Percentiles rank a stretch among this genome's conserved stretches.
These are phyloP conservation scores for Columbina picui DNA, from an alignment of 2,113 vertebrate species.

Conservation along the genomic window DNA sequence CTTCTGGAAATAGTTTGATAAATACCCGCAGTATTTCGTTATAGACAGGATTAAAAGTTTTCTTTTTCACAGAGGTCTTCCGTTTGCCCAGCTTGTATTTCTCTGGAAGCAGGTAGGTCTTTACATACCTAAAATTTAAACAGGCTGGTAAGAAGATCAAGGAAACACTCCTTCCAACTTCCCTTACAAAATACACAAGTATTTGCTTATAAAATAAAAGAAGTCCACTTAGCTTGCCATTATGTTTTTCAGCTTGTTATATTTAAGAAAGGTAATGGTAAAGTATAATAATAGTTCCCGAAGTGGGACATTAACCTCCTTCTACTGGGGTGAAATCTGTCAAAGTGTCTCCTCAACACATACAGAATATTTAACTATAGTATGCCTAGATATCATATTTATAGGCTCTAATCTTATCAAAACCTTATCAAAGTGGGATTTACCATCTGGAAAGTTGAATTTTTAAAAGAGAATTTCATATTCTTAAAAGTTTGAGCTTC, in stretches of 20 bases:
- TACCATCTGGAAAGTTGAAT: background rate
- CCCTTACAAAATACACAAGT: background rate
- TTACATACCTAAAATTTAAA: conserved; percentile 86
- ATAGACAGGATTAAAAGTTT: conserved; percentile 89
- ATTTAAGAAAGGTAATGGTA: background rate
- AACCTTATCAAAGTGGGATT: background rate
- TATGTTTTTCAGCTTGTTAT: background rate
- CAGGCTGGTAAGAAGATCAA: background rate
- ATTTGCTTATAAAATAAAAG: background rate
- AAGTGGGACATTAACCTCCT: background rate
- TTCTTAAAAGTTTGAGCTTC: background rate
- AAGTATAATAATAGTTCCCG: background rate
- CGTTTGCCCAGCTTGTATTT: conserved; percentile 91
- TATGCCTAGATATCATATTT: background rate
- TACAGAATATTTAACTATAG: background rate
- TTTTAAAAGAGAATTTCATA: background rate
- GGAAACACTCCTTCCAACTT: background rate
- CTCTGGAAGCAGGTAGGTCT: conserved; percentile 92
- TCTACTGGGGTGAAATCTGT: background rate
- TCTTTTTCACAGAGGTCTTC: conserved; percentile 93
- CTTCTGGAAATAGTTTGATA: background rate
- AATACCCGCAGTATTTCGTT: conserved; percentile 91
- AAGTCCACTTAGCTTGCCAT: background rate
- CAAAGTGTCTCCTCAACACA: background rate
- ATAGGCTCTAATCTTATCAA: background rate